phyloP scores from a whole-genome alignment of 2,113 vertebrate species.

The Odontophorus gujanensis region DNA sequence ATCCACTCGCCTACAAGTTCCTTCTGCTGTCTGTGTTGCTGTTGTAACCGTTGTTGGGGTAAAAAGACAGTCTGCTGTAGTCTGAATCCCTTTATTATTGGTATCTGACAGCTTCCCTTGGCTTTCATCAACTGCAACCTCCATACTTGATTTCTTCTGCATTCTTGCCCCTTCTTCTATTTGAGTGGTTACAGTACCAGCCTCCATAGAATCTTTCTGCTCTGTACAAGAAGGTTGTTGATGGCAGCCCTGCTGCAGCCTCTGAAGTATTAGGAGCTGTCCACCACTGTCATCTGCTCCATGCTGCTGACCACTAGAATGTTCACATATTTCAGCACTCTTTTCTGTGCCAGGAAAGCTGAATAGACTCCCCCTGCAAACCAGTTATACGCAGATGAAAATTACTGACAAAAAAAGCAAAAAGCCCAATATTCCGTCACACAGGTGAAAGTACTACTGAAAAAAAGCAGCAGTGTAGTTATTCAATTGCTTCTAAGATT shows the following conservation, averaged over 20 bases:
- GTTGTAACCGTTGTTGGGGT: slow-evolving; percentile 62
- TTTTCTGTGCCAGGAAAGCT: slow-evolving; percentile 72
- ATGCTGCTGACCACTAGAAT: slow-evolving; percentile 16
- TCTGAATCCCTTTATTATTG: slow-evolving; percentile 73
- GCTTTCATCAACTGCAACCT: neutral
- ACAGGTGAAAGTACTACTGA: neutral
- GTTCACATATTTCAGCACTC: slow-evolving; percentile 40
- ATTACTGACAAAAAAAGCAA: neutral
- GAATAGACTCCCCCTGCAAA: slow-evolving; percentile 79
- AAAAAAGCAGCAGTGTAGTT: neutral
- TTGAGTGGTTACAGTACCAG: neutral
- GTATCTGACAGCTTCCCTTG: neutral
- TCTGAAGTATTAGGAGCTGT: neutral
- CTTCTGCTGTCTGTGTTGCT: slow-evolving; percentile 77
- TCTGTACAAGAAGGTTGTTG: neutral
- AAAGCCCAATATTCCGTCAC: neutral
- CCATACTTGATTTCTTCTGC: slow-evolving; percentile 37
- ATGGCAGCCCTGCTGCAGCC: slow-evolving; percentile 2
- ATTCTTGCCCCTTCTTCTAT: neutral
- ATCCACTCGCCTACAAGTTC: slow-evolving; percentile 51
- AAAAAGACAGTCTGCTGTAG: slow-evolving; percentile 23
- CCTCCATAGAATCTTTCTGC: slow-evolving; percentile 49
- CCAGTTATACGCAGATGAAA: slow-evolving; percentile 34
- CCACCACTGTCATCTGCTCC: slow-evolving; percentile 51
- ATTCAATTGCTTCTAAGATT: neutral